phyloP scores from a whole-genome alignment of 2,797 vertebrate species.

The Emys orbicularis region DNA sequence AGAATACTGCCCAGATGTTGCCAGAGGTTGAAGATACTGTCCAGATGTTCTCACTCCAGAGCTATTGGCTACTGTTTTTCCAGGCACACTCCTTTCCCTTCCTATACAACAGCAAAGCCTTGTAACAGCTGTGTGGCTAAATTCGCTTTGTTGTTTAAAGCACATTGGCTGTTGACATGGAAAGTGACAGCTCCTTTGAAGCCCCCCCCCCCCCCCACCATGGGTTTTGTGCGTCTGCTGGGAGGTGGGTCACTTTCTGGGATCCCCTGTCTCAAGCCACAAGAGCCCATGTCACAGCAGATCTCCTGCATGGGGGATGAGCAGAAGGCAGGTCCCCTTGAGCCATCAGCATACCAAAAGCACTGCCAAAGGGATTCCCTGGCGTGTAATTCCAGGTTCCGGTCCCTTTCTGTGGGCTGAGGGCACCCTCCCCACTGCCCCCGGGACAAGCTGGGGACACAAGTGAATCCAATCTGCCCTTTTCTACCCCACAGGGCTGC shows the following conservation, averaged over 20 bases:
- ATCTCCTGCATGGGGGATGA: not conserved
- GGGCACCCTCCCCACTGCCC: not conserved
- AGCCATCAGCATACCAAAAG: not conserved
- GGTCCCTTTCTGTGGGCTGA: not conserved
- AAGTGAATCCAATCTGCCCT: not conserved
- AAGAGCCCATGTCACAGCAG: too few species aligned
- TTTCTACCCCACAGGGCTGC: too few species aligned
- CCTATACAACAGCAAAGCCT: not conserved
- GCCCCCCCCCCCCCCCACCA: too few species aligned
- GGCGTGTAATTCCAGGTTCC: too few species aligned
- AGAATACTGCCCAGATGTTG: not conserved
- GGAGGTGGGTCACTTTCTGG: not conserved
- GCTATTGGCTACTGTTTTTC: not conserved
- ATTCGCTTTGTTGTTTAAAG: not conserved
- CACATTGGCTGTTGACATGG: not conserved
- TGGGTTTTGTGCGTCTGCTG: not conserved
- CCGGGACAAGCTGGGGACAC: too few species aligned
- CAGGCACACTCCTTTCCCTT: not conserved
- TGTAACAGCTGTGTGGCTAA: not conserved
- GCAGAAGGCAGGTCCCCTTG: not conserved
- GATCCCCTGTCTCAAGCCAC: not conserved
- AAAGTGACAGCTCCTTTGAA: not conserved
- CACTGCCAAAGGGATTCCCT: not conserved
- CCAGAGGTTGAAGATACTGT: not conserved
- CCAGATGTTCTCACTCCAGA: not conserved